Percentiles rank a stretch among this genome's conserved stretches.
These are phyloP conservation scores for Apodemia zela DNA, from an alignment of 2,888 invertebrate species.

Conservation along the genomic window DNA sequence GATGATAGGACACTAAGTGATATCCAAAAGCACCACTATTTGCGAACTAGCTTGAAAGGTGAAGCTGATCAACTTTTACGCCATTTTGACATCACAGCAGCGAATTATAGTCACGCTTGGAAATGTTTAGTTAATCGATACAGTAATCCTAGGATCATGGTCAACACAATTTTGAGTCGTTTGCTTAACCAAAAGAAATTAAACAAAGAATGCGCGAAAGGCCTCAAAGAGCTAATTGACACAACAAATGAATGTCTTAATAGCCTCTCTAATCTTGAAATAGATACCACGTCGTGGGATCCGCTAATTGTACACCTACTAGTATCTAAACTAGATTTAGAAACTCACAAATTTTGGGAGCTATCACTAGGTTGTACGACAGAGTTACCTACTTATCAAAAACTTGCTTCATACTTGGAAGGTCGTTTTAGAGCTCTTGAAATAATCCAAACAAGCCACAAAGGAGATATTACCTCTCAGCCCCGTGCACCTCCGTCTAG, in stretches of 20 bases:
- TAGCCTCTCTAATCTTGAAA: conserved; percentile 27
- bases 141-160: conserved; percentile 28
- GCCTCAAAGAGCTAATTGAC: conserved; percentile 35
- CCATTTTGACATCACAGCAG: conserved; percentile 23
- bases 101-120: conserved; percentile 33
- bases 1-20: conserved; percentile 1
- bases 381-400: no score
- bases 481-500: no score
- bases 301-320: conserved; percentile 29
- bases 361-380: conserved; percentile 17
- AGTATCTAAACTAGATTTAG: conserved; percentile 30
- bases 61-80: conserved; percentile 23
- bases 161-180: conserved; percentile 30
- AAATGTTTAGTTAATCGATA: conserved; percentile 28
- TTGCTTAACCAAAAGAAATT: conserved; percentile 32
- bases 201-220: conserved; percentile 24
- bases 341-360: conserved; percentile 31
- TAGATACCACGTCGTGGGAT: conserved; percentile 28
- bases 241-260: conserved; percentile 34
- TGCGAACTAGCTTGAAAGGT: conserved; percentile 13
- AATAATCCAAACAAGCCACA: no score
- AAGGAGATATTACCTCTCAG: no score
- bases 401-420: no score
- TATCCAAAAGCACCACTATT: conserved; percentile 18
- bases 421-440: no score